A percentile compares a stretch with the other conserved stretches of the same genome.
phyloP scores from a whole-genome alignment of 2,888 invertebrate species.

The Pyrgus malvae region DNA sequence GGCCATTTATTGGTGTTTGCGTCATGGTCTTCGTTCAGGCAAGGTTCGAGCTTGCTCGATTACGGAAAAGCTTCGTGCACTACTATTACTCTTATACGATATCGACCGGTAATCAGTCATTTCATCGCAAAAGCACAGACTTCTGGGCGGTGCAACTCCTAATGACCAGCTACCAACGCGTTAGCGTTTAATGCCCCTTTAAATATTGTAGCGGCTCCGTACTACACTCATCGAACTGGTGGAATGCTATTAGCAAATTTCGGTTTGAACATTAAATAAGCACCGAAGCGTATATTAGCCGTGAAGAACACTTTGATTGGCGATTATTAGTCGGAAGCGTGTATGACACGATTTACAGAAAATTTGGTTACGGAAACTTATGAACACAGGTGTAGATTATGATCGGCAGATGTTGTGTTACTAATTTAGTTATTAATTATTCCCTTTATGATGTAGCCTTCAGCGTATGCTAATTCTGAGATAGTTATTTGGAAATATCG shows the following conservation, averaged over 20 bases:
- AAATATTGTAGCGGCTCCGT: conserved; percentile 57
- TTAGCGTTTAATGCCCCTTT: conserved; percentile 64
- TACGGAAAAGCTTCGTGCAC: conserved; percentile 57
- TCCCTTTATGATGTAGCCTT: conserved; percentile 1
- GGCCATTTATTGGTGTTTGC: conserved; percentile 25
- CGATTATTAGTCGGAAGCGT: conserved; percentile 49
- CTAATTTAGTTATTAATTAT: conserved; percentile 21
- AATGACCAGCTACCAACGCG: conserved; percentile 64
- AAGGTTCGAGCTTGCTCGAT: conserved; percentile 46
- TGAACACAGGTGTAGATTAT: conserved; percentile 23
- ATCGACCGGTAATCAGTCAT: conserved; percentile 59
- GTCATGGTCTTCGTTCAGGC: conserved; percentile 28
- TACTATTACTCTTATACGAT: conserved; percentile 60
- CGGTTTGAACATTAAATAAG: conserved; percentile 54
- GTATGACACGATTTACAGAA: conserved; percentile 49
- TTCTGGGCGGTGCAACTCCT: conserved; percentile 51
- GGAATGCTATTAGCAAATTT: conserved; percentile 58
- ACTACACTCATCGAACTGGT: conserved; percentile 50
- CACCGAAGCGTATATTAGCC: conserved; percentile 61
- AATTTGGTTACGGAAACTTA: conserved; percentile 25
- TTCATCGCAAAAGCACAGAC: conserved; percentile 57
- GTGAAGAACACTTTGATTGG: conserved; percentile 40
- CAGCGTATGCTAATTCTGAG: conserved; percentile 6
- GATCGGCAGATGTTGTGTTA: conserved; percentile 18
- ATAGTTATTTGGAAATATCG: not conserved